Evolutionary conservation across 2,797 vertebrate genomes (phyloP), one percentile per base, ranked within the genome.

Genomic region (Helarctos malayanus): DNA sequence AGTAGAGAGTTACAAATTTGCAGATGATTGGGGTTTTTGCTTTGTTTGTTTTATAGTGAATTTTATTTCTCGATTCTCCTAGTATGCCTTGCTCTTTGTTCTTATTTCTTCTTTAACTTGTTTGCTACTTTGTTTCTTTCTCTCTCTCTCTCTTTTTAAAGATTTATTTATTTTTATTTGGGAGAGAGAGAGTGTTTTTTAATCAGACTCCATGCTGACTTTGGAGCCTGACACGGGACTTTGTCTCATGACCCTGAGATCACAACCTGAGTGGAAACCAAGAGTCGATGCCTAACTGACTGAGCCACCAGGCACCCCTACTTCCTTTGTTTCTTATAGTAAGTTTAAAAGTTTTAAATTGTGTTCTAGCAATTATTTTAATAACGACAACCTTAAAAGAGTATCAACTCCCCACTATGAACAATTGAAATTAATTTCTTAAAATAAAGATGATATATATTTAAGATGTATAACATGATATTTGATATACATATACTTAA

Each of bases 331-430:
- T 78, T 91, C 61, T 91, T 91, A 6, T 35, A 83, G 57, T 68
- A 90, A 59, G 18, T 71, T 69, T n/a, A 35, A 59, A 91, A 79
- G 29, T 73, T 90, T 89, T 61, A 52, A 91, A 11, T 78, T 82
- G 14, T 69, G 19, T 71, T 29, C 49, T 63, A 68, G 57, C 63
- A 25, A 90, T 89, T 90, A 57, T 56, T 83, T 93, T 94, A 49
- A 49, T 84, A 68, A 68, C 2, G 23, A 21, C 41, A 29, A 49
- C 4, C 13, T 90, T 15, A 49, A 45, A 54, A 81, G 15, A 61
- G 52, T 41, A 71, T 91, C 63, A 41, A 27, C 45, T 79, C 23
- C 61, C 19, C 86, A 61, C 15, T n/a, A 21, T 29, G 52, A 78
- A n/a, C 19, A 79, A 23, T n/a, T 79, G 32, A 54, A 54, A 54